Evolutionary conservation across 2,888 invertebrate genomes (phyloP), one percentile per base, ranked within the genome.

Genomic region (Nomada goodeniana): DNA sequence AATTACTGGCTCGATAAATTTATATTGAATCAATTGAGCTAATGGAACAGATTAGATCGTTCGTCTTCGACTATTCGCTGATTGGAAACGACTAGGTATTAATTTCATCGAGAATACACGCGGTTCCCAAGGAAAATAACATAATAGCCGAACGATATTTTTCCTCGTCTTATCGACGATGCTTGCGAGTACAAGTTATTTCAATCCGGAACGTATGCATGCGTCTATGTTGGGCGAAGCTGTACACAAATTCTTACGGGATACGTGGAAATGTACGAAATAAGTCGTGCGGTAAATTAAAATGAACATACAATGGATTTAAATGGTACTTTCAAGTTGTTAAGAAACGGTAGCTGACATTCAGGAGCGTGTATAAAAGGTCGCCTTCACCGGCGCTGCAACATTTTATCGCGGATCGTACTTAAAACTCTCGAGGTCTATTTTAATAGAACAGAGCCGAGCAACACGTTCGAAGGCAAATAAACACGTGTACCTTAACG

Each of bases 1-100:
- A 63, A 55, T 71, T 52, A 26, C 74, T 59, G 67, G 61, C 15
- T 20, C 70, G 26, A 26, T 13, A 42, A 67, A 61, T 73, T 73
- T 53, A 60, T 65, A 47, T 69, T 15, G 36, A 47, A 59, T 50
- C 57, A n/a, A 79, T 69, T 47, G 11, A 57, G 55, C 23, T 29
- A 47, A 57, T 42, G 50, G 23, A 50, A 47, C 69, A 3, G 2
- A 15, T 10, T 13, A 10, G 68, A 57, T 20, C 47, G 23, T 20
- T 18, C 44, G 26, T 50, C 42, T 18, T 15, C n/a, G 52, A 67
- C 20, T 3, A 53, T 52, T 15, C 42, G 15, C 42, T 0, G 20
- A 67, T 42, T 18, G 13, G 20, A 15, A 23, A 36, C 10, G n/a
- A 5, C 20, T 20, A 13, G 47, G 15, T 47, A 23, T 10, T 10